Evolutionary conservation across 1,140 invertebrate species (phyloP), one percentile per base, ranked within the genome.

Genomic region (Monochamus saltuarius): DNA sequence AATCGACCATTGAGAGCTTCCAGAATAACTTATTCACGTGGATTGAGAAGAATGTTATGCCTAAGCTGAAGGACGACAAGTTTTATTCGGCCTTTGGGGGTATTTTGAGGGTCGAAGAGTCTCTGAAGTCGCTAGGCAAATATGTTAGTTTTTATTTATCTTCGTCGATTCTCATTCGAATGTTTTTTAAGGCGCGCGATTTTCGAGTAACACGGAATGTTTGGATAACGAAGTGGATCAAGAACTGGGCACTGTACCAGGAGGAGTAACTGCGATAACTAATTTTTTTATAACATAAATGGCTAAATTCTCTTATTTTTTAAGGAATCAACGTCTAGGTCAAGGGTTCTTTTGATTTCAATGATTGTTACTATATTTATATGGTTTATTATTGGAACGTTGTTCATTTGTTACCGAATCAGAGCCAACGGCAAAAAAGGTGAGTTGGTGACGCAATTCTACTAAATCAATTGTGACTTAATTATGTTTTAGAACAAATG

Each of bases 81-180:
- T 78, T 84, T 70, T 86, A 85, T 64, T 76, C 82, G 4, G 83
- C 82, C 22, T 85, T 84, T 54, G 83, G 84, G 0, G 84, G 84
- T 13, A 73, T 85, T 17, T 68, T 84, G 13, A 73, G 82, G 64
- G 77, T 86, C 50, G 78, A 82, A 16, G 78, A 80, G 4, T 80
- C 82, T 6, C 74, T 84, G 13, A 79, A 81, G 69, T 75, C 71
- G 56, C 73, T 78, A 57, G 81, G 82, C 62, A 76, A 57, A 46
- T 19, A 55, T 34, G 1, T 22, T 11, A 6, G 2, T 29, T 3
- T 29, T 29, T 6, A 9, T 29, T 49, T 19, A 50, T 14, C 7
- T 36, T n/a, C n/a, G n/a, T n/a, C n/a, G n/a, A n/a, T n/a, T n/a
- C n/a, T n/a, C n/a, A n/a, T n/a, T n/a, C n/a, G n/a, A n/a, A n/a